These are phyloP conservation scores for Triplophysa tibetana DNA, from an alignment of 2,113 vertebrate species.

Conservation along the genomic window DNA sequence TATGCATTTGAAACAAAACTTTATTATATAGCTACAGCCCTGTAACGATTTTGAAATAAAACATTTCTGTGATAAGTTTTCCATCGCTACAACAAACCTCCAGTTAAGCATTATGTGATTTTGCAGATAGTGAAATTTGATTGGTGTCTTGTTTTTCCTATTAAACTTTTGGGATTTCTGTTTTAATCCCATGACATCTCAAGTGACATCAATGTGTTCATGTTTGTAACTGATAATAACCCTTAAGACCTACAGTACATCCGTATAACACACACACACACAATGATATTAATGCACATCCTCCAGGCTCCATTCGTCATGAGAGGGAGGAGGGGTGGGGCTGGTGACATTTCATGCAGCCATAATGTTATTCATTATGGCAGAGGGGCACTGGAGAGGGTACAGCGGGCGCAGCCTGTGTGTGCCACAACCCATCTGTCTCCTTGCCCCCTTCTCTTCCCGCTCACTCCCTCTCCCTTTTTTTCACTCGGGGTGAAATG, in stretches of 20 bases:
- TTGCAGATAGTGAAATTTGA: background rate
- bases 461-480: constrained; percentile 49
- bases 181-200: background rate
- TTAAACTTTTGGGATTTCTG: constrained; percentile 1
- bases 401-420: constrained; percentile 34
- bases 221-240: background rate
- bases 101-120: background rate
- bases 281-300: constrained; percentile 37
- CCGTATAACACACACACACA: background rate
- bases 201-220: background rate
- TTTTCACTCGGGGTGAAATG: constrained; percentile 45
- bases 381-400: constrained; percentile 35
- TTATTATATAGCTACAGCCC: too few relatives aligned
- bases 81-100: background rate
- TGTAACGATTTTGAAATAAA: background rate
- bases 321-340: constrained; percentile 35
- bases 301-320: constrained; percentile 36
- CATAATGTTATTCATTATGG: constrained; percentile 48
- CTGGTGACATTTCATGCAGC: constrained; percentile 46
- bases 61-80: background rate
- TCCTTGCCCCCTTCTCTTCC: constrained; percentile 1
- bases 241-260: background rate
- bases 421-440: constrained; percentile 36
- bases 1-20: background rate
- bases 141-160: background rate